phyloP scores from a whole-genome alignment of 92 coral and sea anemone genomes.

The Scolanthus callimorphus region DNA sequence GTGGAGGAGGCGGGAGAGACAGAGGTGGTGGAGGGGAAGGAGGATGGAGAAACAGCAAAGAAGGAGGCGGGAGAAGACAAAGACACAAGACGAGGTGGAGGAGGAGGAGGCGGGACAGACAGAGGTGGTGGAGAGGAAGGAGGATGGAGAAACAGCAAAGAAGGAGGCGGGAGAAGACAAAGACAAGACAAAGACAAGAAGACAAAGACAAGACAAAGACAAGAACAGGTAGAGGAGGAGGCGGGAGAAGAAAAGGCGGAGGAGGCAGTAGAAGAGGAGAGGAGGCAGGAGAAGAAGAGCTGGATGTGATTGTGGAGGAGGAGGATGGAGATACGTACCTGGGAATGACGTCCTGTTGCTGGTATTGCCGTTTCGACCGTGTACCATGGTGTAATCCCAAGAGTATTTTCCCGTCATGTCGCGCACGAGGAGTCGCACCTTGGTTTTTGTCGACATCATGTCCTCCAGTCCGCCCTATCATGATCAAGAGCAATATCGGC shows the following conservation, averaged over 20 bases:
- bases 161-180: neutral
- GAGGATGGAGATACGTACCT: constrained; percentile 4
- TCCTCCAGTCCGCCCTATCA: too few species aligned
- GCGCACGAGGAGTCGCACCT: constrained; percentile 73
- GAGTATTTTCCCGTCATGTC: constrained; percentile 94
- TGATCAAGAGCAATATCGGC: too few species aligned
- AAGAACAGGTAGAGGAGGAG: neutral
- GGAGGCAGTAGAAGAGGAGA: neutral
- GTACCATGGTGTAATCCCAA: constrained; percentile 85
- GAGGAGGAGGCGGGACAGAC: neutral
- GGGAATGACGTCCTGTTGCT: constrained; percentile 22
- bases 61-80: too few species aligned
- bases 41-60: neutral
- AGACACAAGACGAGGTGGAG: too few species aligned
- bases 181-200: too few species aligned
- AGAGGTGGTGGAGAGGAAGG: neutral
- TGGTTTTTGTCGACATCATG: constrained; percentile 54
- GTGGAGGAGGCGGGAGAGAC: too few species aligned
- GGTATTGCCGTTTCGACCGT: constrained; percentile 38
- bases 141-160: neutral
- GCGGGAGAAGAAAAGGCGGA: too few species aligned
- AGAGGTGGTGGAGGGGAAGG: too few species aligned
- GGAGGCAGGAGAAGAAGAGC: neutral
- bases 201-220: too few species aligned
- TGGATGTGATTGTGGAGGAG: neutral